Evolutionary conservation across 2,888 invertebrate genomes (phyloP), one percentile per base, ranked within the genome.

Genomic region (Tipula unca): DNA sequence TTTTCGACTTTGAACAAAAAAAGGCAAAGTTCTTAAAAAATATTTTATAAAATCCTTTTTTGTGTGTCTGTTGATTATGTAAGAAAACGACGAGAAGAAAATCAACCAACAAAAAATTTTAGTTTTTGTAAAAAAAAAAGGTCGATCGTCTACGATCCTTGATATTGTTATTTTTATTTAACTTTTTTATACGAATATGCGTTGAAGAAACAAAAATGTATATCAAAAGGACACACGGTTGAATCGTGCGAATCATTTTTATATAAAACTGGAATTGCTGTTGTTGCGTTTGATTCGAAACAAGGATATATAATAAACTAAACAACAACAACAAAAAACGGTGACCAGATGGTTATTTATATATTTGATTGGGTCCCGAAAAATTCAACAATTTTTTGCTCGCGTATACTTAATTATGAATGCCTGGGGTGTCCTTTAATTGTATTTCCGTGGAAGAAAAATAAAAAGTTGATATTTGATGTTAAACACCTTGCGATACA

Each of bases 91-190:
- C 69, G 13, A 69, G 69, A 69, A 69, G 69, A 69, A 25, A 13
- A 69, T 69, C 25, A 69, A 25, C 69, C 25, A 69, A 69, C 69
- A 10, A 20, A 69, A 69, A 48, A 14, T 42, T 42, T 42, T 42
- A n/a, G n/a, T 42, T 48, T 17, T 54, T 54, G 48, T 17, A 54
- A 25, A 69, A 25, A 69, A 69, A 69, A 69, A 69, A 69, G 69
- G 69, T 69, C 69, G 69, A 69, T 69, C 69, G 25, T 25, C n/a
- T 25, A 69, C 69, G 69, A 69, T 69, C 69, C 69, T 69, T 25
- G 69, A 69, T 69, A 69, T 69, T 69, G 69, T 69, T 69, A 69
- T 69, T 69, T 69, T 69, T 69, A 69, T 69, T 69, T 69, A 69
- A 69, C 25, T 69, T 69, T 69, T 69, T n/a, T n/a, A n/a, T 48